A percentile compares a stretch with the other conserved stretches of the same genome.
Conservation (phyloP, 2,113 vertebrate genomes). For the Zingel zingel region DNA sequence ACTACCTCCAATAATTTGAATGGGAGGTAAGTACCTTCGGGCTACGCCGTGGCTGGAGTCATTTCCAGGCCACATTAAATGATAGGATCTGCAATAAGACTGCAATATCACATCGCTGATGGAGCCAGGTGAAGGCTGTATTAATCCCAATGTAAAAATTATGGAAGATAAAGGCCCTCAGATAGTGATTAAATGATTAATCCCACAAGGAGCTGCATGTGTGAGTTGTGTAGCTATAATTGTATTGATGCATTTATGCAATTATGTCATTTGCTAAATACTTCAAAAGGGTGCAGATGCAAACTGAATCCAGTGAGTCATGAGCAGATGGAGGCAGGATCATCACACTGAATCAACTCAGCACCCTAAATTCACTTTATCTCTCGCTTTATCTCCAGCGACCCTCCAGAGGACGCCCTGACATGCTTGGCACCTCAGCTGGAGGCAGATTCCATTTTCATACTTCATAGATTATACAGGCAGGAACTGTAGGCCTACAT, state of each 20-base stretch:
- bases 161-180: constrained; percentile 61
- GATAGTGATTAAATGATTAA: constrained; percentile 50
- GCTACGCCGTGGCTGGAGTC: constrained; percentile 51
- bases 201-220: constrained; percentile 22
- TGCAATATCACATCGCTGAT: constrained; percentile 54
- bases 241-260: constrained; percentile 46
- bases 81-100: constrained; percentile 79
- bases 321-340: constrained; percentile 41
- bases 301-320: constrained; percentile 54
- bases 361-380: constrained; percentile 49
- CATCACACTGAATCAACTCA: constrained; percentile 45
- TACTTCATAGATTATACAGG: too few species aligned
- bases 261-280: constrained; percentile 61
- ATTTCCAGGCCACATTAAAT: constrained; percentile 73
- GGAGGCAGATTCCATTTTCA: too few species aligned
- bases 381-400: constrained; percentile 34
- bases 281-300: constrained; percentile 37
- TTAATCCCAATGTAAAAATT: constrained; percentile 66
- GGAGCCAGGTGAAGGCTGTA: constrained; percentile 67
- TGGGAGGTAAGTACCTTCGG: constrained; percentile 52
- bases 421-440: neutral
- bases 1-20: constrained; percentile 43
- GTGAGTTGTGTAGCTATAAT: constrained; percentile 41
- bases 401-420: neutral
- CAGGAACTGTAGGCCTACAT: too few species aligned